These are phyloP conservation scores for Molossus alvarezi DNA, from an alignment of 2,797 vertebrate species.

Conservation along the genomic window DNA sequence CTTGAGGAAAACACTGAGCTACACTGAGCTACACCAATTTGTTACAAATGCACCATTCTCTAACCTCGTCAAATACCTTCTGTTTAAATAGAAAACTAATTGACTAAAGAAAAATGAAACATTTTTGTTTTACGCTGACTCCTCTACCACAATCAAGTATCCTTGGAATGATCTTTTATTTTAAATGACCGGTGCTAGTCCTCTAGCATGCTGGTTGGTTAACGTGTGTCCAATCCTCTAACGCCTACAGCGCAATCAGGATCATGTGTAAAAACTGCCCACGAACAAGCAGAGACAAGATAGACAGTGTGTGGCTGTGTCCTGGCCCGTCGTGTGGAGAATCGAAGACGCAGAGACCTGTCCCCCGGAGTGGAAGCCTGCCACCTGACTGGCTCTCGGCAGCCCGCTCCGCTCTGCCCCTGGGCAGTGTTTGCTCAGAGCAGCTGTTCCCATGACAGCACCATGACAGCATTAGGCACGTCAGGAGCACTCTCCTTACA, in stretches of 20 bases:
- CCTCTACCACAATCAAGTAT: slow-evolving; percentile 2
- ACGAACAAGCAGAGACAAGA: too few species aligned
- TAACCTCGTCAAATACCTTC: neutral
- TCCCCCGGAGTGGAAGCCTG: neutral
- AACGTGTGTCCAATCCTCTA: neutral
- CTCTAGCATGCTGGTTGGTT: neutral
- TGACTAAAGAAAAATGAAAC: slow-evolving; percentile 45
- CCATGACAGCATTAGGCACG: too few species aligned
- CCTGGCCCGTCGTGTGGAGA: neutral
- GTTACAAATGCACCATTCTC: neutral
- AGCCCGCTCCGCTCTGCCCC: neutral
- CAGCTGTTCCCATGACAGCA: too few species aligned
- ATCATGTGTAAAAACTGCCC: neutral
- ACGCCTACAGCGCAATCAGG: neutral
- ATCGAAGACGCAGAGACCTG: neutral
- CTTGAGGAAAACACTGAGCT: neutral
- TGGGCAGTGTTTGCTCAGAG: neutral
- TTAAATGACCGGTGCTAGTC: slow-evolving; percentile 3
- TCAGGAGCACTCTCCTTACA: neutral
- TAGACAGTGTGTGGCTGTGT: too few species aligned
- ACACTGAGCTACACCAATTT: neutral
- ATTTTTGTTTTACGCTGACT: neutral
- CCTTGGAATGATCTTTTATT: neutral
- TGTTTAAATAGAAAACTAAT: neutral
- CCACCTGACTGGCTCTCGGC: neutral